These are phyloP conservation scores for Crotalus helleri DNA, from an alignment of 2,113 vertebrate species.

Conservation along the genomic window DNA sequence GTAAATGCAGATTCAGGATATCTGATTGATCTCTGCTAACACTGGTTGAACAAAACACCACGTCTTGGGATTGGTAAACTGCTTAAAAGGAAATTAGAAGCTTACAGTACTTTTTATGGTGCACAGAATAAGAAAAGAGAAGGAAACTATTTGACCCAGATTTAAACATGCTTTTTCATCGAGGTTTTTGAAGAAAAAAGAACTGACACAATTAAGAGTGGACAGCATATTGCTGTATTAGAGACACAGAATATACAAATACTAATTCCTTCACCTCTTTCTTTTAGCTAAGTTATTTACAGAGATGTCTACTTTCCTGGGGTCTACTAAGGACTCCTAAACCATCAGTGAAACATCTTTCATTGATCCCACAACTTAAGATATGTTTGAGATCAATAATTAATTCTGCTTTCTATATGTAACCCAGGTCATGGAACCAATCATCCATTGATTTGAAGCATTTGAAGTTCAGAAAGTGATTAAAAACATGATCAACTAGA, in stretches of 20 bases:
- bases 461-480: background rate
- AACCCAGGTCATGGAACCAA: background rate
- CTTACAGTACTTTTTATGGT: background rate
- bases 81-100: background rate
- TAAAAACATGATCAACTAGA: background rate
- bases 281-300: background rate
- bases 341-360: background rate
- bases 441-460: background rate
- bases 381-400: background rate
- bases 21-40: background rate
- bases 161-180: background rate
- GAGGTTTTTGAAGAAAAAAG: background rate
- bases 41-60: background rate
- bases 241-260: background rate
- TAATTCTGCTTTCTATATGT: background rate
- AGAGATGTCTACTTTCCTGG: background rate
- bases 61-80: background rate
- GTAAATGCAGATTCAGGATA: background rate
- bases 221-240: background rate
- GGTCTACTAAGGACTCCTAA: background rate
- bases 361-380: background rate
- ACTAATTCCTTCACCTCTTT: background rate
- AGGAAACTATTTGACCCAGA: background rate
- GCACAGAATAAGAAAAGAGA: background rate
- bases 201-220: background rate